Base-by-base conservation (phyloP, 2,888 invertebrate genomes). In the Halictus quadricinctus region DNA sequence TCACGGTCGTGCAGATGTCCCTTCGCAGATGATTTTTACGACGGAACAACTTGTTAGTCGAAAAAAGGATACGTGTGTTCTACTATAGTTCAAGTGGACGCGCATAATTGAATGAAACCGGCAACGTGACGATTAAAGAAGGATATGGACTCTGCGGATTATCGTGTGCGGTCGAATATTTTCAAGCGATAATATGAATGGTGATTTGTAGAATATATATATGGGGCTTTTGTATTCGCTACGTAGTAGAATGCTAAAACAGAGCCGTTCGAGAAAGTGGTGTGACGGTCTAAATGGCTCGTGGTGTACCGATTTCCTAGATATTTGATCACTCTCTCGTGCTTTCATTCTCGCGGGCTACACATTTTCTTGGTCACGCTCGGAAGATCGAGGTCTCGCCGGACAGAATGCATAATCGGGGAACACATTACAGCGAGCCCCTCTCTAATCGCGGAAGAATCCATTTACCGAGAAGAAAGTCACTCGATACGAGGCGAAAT, bases 211-310 rank as follows among this genome's bases (percentile, higher is more conserved):
- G 13, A 13, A 6, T 60, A 13, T 29, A 36, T 36, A 36, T 29
- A 25, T 7, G 25, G 2, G 18, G 18, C 7, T 36, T 66, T 66
- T 66, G 13, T 60, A 29, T 66, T 66, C 36, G 66, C 66, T 3
- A 6, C 29, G 18, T 8, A 3, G 66, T 6, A 3, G 8, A 66
- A 66, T 29, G 18, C 18, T 66, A 13, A 18, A 66, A 18, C 66
- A 18, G 66, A 36, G 36, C 36, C 66, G 18, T 15, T 36, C 66
- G 66, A 66, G 66, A 66, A 66, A 66, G 66, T 66, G 66, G 29
- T 36, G 36, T 66, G 29, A 66, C 36, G 66, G 66, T 66, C 13
- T 75, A 72, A 72, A 83, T 79, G 60, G 60, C 74, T 75, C 64
- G 64, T 72, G 76, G 72, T 76, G 50, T 50, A 66, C 66, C 66